phyloP scores from a whole-genome alignment of 2,113 vertebrate genomes.

The Orientallactaga bullata region DNA sequence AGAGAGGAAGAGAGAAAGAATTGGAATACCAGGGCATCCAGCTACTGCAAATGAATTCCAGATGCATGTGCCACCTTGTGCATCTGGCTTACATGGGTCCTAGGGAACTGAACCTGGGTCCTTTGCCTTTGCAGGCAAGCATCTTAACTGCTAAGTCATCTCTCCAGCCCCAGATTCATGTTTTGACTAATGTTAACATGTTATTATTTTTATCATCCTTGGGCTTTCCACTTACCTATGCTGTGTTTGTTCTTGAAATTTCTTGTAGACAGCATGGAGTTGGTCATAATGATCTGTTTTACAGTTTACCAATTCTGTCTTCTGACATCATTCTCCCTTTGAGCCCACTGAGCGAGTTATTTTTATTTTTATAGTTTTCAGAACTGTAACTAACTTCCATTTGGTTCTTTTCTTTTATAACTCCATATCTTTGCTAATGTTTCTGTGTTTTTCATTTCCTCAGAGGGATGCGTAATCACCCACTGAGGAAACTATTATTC shows the following conservation, averaged over 20 bases:
- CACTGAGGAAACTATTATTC: neutral
- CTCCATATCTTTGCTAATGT: neutral
- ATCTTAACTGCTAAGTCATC: no score
- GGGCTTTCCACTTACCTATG: neutral
- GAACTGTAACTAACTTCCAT: neutral
- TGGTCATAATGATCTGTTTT: neutral
- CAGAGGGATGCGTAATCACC: neutral
- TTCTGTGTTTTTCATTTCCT: neutral
- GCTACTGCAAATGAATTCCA: no score
- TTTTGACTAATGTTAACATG: neutral
- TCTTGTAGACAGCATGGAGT: neutral
- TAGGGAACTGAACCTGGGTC: no score
- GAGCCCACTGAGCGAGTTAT: neutral
- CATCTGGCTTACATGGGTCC: no score
- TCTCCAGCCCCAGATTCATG: neutral
- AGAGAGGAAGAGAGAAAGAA: no score
- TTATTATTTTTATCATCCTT: neutral
- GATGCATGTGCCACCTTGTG: no score
- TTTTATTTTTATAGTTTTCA: neutral
- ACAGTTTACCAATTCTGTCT: neutral
- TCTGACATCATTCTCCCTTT: neutral
- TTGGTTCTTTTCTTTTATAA: neutral
- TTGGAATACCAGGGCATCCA: no score
- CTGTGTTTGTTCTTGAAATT: neutral
- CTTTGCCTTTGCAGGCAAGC: no score